phyloP scores from a whole-genome alignment of 2,113 vertebrate genomes.

The Charina bottae region DNA sequence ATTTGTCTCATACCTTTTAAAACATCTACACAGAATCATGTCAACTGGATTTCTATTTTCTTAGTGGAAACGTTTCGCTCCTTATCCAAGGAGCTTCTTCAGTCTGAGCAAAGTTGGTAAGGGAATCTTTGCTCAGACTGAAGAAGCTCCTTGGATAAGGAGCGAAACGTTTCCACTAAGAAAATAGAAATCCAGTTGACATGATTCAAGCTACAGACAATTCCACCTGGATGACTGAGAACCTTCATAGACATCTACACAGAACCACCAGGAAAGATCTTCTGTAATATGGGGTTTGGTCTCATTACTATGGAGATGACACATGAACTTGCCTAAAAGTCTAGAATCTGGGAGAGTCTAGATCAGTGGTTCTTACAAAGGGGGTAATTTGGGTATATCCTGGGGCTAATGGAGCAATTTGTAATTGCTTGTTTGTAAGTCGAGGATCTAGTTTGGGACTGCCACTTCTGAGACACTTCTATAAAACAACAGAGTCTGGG shows the following conservation, averaged over 20 bases:
- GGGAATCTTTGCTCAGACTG: no score
- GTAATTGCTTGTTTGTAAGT: background rate
- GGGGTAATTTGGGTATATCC: background rate
- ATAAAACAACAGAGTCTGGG: background rate
- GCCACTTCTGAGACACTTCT: background rate
- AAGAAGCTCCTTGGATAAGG: no score
- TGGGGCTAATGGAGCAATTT: background rate
- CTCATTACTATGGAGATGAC: background rate
- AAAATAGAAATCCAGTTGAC: no score
- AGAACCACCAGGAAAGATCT: background rate
- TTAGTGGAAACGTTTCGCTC: no score
- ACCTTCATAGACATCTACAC: background rate
- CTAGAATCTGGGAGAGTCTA: background rate
- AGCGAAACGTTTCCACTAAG: no score
- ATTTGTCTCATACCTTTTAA: background rate
- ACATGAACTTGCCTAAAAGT: background rate
- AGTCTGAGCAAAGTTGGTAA: no score
- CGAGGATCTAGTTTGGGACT: background rate
- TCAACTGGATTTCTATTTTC: no score
- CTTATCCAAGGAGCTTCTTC: no score
- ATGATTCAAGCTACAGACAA: no score
- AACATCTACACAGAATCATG: background rate
- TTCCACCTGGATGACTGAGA: no score
- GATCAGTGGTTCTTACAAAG: background rate
- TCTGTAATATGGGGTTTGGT: background rate